Conservation (phyloP, 2,888 invertebrate genomes). For the Arctia plantaginis region DNA sequence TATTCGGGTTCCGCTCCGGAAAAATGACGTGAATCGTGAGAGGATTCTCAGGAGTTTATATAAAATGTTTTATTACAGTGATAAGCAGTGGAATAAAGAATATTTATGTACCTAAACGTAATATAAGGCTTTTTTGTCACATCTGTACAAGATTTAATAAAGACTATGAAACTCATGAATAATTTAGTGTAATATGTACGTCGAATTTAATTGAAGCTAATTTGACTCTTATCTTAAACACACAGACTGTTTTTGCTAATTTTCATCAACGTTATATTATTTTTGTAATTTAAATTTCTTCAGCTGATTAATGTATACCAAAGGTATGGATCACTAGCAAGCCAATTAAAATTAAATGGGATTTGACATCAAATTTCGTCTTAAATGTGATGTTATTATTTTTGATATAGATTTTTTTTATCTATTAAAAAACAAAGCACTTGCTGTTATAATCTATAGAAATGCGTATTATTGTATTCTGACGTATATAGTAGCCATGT, state of each 20-base stretch:
- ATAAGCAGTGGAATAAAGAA: background rate
- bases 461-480: background rate
- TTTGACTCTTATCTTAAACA: background rate
- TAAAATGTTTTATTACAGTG: conserved; percentile 14
- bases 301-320: background rate
- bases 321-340: background rate
- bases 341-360: background rate
- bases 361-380: background rate
- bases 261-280: background rate
- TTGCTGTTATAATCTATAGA: background rate
- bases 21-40: conserved; percentile 9
- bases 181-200: background rate
- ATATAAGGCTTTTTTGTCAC: background rate
- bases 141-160: background rate
- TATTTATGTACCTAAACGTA: background rate
- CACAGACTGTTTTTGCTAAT: background rate
- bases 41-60: conserved; percentile 3
- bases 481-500: too few relatives aligned
- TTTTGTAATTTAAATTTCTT: background rate
- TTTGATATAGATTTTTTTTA: background rate
- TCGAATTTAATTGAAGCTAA: background rate
- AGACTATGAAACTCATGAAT: background rate
- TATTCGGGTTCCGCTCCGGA: background rate
- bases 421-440: background rate
- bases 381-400: background rate